Conservation (phyloP, 2,888 invertebrate species). For the Gibbula magus region DNA sequence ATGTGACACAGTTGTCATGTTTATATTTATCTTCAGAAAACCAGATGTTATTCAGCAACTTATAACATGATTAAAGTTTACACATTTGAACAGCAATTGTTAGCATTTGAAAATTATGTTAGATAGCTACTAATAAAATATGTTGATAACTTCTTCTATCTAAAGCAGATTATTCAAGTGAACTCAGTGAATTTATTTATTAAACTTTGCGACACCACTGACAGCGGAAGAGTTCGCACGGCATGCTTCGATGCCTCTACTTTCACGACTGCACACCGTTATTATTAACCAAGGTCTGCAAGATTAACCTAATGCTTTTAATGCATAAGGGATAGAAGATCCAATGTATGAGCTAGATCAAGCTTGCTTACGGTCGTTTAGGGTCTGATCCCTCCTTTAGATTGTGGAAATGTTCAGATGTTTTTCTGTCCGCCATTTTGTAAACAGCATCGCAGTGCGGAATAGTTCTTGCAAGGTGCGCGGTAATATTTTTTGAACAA, state of each 20-base stretch:
- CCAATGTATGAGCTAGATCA: neutral
- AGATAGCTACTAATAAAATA: too few species aligned
- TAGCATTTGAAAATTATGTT: too few species aligned
- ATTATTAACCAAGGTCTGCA: neutral
- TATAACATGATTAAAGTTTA: too few species aligned
- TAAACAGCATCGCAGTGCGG: constrained; percentile 19
- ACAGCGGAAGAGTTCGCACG: neutral
- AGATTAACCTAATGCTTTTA: neutral
- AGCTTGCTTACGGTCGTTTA: constrained; percentile 6
- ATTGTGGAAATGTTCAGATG: constrained; percentile 8
- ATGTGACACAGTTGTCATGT: too few species aligned
- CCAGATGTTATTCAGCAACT: too few species aligned
- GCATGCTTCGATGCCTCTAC: neutral
- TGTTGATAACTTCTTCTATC: too few species aligned
- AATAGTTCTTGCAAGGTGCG: constrained; percentile 3
- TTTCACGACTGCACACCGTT: neutral
- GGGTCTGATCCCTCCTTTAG: constrained; percentile 20
- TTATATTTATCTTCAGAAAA: too few species aligned
- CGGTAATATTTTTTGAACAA: neutral
- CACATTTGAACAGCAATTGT: too few species aligned
- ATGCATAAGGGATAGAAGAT: neutral
- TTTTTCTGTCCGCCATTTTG: constrained; percentile 29
- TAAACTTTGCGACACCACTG: neutral
- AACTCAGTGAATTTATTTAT: too few species aligned
- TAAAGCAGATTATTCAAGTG: too few species aligned